phyloP scores from a whole-genome alignment of 2,113 vertebrate species.

The Zosterops hypoxanthus region DNA sequence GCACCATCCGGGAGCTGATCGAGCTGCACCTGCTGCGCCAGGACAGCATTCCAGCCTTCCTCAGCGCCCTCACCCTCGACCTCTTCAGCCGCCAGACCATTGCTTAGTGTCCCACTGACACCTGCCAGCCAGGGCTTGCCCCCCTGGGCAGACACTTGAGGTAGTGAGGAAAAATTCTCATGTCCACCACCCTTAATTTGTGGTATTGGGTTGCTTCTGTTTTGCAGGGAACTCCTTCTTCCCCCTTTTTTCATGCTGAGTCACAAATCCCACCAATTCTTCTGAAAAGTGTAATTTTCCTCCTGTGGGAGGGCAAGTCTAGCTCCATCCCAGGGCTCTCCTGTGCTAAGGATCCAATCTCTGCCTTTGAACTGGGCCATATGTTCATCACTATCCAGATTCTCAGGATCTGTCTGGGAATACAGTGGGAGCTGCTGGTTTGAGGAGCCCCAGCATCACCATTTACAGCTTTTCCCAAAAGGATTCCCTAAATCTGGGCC shows the following conservation, averaged over 20 bases:
- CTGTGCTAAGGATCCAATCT: neutral
- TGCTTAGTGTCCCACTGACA: slow-evolving; percentile 43
- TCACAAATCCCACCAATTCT: neutral
- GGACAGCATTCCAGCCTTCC: slow-evolving; percentile 97
- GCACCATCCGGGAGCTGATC: slow-evolving; percentile 85
- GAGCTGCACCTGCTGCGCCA: slow-evolving; percentile 90
- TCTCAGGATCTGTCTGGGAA: neutral
- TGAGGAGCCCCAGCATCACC: neutral
- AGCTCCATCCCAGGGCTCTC: neutral
- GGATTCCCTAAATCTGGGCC: neutral
- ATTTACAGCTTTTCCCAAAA: neutral
- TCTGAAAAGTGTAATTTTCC: neutral
- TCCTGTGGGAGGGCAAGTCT: neutral
- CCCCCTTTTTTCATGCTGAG: neutral
- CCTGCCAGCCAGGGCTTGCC: neutral
- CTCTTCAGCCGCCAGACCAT: slow-evolving; percentile 94
- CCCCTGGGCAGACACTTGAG: neutral
- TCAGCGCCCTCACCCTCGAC: slow-evolving; percentile 92
- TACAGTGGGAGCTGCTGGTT: neutral
- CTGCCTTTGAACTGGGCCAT: neutral
- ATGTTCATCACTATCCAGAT: neutral
- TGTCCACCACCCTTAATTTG: neutral
- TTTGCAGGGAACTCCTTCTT: neutral
- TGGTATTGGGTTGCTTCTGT: neutral
- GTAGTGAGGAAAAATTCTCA: neutral